Evolutionary conservation across 1,140 invertebrate species (phyloP).

Genomic region (Drosophila nannoptera): DNA sequence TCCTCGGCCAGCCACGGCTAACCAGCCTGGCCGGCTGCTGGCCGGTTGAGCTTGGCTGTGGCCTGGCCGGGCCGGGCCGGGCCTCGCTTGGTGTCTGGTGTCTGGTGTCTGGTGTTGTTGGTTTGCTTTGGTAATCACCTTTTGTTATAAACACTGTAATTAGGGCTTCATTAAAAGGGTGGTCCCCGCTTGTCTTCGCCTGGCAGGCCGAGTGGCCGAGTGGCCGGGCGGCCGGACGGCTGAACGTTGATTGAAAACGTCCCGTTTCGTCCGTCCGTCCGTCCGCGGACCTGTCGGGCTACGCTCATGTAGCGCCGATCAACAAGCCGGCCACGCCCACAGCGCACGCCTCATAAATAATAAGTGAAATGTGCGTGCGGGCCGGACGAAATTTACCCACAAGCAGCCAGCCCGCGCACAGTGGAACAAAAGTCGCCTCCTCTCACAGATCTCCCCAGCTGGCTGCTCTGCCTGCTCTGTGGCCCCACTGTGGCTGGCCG

Average conservation of each 20-base stretch:
- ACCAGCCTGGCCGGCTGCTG: not conserved
- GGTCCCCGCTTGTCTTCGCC: constrained; percentile 75
- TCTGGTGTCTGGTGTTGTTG: constrained; percentile 60
- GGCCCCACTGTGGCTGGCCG: constrained; percentile 13
- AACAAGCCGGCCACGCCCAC: constrained; percentile 70
- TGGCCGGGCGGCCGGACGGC: constrained; percentile 27
- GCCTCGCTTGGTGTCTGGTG: constrained; percentile 12
- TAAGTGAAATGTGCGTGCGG: constrained; percentile 70
- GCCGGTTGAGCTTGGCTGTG: constrained; percentile 36
- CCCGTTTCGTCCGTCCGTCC: constrained; percentile 12
- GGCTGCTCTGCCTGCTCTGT: no score
- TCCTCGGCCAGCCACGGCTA: constrained; percentile 3
- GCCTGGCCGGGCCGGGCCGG: not conserved
- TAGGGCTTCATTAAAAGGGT: constrained; percentile 77
- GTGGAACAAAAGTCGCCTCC: constrained; percentile 18
- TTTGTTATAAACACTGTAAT: constrained; percentile 78
- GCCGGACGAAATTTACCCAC: constrained; percentile 28
- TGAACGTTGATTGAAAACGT: constrained; percentile 72
- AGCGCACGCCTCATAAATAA: constrained; percentile 76
- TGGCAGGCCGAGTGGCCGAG: constrained; percentile 47
- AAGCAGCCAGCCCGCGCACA: constrained; percentile 33
- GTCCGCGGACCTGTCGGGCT: constrained; percentile 16
- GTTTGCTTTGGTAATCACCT: constrained; percentile 77
- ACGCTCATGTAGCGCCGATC: constrained; percentile 70
- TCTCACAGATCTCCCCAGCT: no score